Evolutionary conservation across 2,113 vertebrate genomes (phyloP), one percentile per base, ranked within the genome.

Genomic region (Nipponia nippon): DNA sequence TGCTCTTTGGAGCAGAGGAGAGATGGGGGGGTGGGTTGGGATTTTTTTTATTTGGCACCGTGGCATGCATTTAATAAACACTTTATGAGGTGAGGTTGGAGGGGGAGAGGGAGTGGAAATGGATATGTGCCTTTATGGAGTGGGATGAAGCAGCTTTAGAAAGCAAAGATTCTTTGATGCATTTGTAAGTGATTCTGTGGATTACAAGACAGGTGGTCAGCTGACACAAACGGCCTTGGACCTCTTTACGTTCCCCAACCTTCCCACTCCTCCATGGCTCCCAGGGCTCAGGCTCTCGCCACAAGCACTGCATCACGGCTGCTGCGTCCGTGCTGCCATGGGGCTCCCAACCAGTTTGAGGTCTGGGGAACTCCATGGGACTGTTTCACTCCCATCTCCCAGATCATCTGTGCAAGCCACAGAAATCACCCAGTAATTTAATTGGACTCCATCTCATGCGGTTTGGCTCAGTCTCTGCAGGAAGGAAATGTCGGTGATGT

Each of bases 1-100:
- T 96, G 95, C 91, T 91, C 75, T 97, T 96, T 94, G 55, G 76
- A 91, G 84, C 62, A 66, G 73, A 44, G 53, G 58, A 65, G 50
- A 66, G 50, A 42, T 1, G 6, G 11, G 8, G 13, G 25, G 25
- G 13, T 44, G 19, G 4, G 7, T 16, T 62, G 18, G 16, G 27
- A 7, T 8, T 7, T 22, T 67, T 70, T 55, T 13, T 26, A 42
- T 67, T 78, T 47, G 21, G 25, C 26, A 49, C 42, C 27, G 21
- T 73, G 46, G 59, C 59, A 47, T 91, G 34, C 73, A 89, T 92
- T 87, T 62, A 47, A 62, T 67, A 78, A 42, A 13, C 32, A 26
- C 72, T 95, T 96, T 76, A 84, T 89, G 59, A 96, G 67, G 34
- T 73, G 65, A 90, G 67, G 53, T n/a, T 79, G 82, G 52, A 75